These are phyloP conservation scores for Digitonthophagus gazella DNA, from an alignment of 2,888 invertebrate genomes.

Conservation along the genomic window DNA sequence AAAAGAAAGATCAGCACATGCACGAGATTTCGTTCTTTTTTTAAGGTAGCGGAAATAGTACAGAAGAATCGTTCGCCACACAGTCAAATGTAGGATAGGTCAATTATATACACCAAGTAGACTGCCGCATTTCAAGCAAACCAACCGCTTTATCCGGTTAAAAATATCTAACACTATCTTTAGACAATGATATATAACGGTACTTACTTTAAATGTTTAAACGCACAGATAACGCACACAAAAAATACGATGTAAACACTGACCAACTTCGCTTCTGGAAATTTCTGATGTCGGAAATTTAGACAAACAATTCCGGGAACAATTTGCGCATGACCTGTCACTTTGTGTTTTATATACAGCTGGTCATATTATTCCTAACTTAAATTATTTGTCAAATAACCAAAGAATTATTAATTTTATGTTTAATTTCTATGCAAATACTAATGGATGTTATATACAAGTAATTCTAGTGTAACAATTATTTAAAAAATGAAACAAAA, in stretches of 20 bases:
- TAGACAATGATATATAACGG: not conserved
- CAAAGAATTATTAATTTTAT: too few relatives aligned
- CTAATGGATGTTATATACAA: too few relatives aligned
- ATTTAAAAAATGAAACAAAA: too few relatives aligned
- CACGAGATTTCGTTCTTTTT: not conserved
- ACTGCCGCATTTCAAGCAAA: not conserved
- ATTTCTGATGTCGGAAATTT: not conserved
- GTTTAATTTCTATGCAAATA: too few relatives aligned
- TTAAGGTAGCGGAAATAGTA: too few relatives aligned
- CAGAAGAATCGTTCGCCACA: too few relatives aligned
- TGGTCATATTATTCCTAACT: too few relatives aligned
- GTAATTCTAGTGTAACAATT: too few relatives aligned
- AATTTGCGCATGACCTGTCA: not conserved
- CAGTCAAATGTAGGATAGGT: too few relatives aligned
- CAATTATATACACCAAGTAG: not conserved
- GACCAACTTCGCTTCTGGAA: not conserved
- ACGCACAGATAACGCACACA: not conserved
- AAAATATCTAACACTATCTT: not conserved
- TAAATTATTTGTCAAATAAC: too few relatives aligned
- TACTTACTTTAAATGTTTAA: not conserved
- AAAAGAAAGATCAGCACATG: slow-evolving; percentile 14
- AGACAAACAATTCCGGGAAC: not conserved
- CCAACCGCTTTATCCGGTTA: not conserved
- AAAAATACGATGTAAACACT: not conserved
- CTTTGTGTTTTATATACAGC: too few relatives aligned